Base-by-base conservation (phyloP, 2,113 vertebrate genomes). In the Equus quagga region DNA sequence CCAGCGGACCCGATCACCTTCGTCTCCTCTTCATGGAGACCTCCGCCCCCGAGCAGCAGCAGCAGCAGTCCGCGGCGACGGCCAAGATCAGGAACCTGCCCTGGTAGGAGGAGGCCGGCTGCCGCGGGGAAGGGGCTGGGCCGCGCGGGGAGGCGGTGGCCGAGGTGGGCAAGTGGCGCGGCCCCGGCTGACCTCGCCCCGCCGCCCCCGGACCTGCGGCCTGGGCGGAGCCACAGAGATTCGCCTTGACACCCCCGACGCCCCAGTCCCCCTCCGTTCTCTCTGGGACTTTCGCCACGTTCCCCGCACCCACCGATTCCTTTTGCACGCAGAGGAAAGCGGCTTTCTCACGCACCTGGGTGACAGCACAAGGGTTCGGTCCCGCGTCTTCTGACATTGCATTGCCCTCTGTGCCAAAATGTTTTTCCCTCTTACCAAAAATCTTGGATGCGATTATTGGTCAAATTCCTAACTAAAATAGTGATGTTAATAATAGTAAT, bases 1-100 rank as follows among this genome's bases (percentile, higher is more conserved):
- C 0, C 26, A 0, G 21, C 6, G 13, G 79, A 9, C 72, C 28
- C 0, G 14, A 46, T n/a, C 24, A 4, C 51, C 24, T 18, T 31
- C 14, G 5, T 62, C 80, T 56, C n/a, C 24, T n/a, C 31, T 44
- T 31, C 28, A 98, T 98, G 98, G 98, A 98, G 89, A 7, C 84
- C 12, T 67, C 97, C 18, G 95, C 69, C 6, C 2, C 19, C 15
- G 31, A 84, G 97, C 67, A 76, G 85, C 96, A 49, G 49, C 51
- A 54, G 51, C 93, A 56, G 79, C 95, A 56, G 72, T 92, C 96
- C 11, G 73, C 87, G 49, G 90, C 83, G 44, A 18, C 84, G 44
- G 21, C 84, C 65, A 97, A 84, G 93, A 98, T 79, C 94, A 96
- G 98, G 75, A 99, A 99, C 96, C 95, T 99, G 62, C 98, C 98